Evolutionary conservation across 2,113 vertebrate genomes (phyloP).

Genomic region (Sturnira hondurensis): DNA sequence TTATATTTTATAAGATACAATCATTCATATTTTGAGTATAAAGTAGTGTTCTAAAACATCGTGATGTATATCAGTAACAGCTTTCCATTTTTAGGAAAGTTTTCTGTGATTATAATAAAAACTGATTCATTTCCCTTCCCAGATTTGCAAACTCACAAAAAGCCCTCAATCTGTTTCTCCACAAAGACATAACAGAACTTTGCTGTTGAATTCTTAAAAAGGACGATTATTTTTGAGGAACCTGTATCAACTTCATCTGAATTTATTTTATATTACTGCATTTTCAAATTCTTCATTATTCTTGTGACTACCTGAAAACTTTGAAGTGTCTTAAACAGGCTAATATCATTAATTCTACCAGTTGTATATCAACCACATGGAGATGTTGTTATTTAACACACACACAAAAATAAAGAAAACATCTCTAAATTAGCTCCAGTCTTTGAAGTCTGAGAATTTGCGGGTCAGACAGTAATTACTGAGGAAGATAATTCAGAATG

Average conservation of each 20-base stretch:
- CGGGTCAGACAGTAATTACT: background rate
- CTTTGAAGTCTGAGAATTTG: background rate
- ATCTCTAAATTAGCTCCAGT: background rate
- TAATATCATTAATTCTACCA: background rate
- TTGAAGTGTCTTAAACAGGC: background rate
- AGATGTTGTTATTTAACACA: background rate
- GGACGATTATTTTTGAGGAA: background rate
- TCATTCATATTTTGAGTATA: conserved; percentile 32
- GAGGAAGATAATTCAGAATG: background rate
- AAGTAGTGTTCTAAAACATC: conserved; percentile 46
- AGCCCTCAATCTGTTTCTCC: background rate
- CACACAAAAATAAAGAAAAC: background rate
- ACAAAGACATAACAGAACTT: background rate
- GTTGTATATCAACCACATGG: background rate
- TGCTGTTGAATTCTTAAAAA: conserved; percentile 26
- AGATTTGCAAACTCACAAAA: conserved; percentile 6
- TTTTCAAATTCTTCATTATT: background rate
- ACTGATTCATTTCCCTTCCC: background rate
- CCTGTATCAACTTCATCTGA: background rate
- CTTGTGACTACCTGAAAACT: background rate
- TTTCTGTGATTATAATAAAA: conserved; percentile 22
- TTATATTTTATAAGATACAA: background rate
- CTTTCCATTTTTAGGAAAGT: background rate
- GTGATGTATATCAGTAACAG: conserved; percentile 14
- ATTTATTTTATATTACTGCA: background rate